phyloP scores from a whole-genome alignment of 2,113 vertebrate genomes.

The Salvelinus sp. region DNA sequence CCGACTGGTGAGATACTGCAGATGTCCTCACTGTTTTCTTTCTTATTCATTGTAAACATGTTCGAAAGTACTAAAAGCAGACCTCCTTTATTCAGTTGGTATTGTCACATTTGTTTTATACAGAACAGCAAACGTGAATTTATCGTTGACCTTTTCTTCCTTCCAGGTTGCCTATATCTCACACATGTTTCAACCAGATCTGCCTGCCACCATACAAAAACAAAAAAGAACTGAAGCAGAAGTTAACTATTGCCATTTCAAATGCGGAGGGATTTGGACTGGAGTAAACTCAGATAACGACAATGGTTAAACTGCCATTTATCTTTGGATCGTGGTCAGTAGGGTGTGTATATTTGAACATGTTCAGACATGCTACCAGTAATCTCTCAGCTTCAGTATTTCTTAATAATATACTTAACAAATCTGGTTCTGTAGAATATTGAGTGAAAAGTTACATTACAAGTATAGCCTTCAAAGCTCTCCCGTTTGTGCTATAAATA shows the following conservation, averaged over 20 bases:
- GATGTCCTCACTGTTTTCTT: not conserved
- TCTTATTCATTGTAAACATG: not conserved
- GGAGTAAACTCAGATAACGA: conserved; percentile 68
- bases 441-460: not conserved
- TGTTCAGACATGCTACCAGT: not conserved
- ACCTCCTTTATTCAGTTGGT: not conserved
- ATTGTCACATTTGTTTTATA: not conserved
- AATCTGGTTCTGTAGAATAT: not conserved
- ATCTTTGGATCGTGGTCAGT: not conserved
- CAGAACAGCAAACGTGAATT: not conserved
- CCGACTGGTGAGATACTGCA: conserved; percentile 81
- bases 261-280: conserved; percentile 97
- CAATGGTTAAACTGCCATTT: not conserved
- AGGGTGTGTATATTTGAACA: not conserved
- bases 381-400: not conserved
- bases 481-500: not conserved
- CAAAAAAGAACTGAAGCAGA: conserved; percentile 93
- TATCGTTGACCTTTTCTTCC: not conserved
- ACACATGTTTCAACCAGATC: conserved; percentile 99
- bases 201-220: conserved; percentile 94
- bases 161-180: conserved; percentile 91
- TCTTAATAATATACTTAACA: not conserved
- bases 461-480: not conserved
- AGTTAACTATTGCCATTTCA: conserved; percentile 95
- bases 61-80: not conserved